A percentile compares a stretch with the other conserved stretches of the same genome.
Evolutionary conservation across 2,797 vertebrate genomes (phyloP).

Genomic region (Silurus aristotelis): DNA sequence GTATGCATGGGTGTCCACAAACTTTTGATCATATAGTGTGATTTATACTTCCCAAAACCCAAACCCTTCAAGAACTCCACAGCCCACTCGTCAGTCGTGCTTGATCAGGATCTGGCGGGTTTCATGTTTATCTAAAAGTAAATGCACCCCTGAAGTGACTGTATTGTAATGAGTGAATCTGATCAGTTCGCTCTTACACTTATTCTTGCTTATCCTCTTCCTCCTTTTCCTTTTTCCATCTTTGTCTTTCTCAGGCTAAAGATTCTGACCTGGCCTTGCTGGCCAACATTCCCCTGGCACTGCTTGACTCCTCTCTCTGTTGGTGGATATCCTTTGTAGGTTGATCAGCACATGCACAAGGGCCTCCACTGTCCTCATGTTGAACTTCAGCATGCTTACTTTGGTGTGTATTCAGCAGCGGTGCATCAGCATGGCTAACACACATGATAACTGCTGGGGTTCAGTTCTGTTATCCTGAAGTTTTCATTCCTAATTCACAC

Average conservation of each 20-base stretch:
- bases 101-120: background rate
- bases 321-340: conserved; percentile 90
- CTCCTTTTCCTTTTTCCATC: conserved; percentile 27
- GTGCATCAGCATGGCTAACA: background rate
- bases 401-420: background rate
- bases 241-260: conserved; percentile 72
- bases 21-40: background rate
- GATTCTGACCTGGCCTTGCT: conserved; percentile 86
- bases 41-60: background rate
- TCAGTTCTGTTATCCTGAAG: background rate
- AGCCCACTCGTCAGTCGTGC: background rate
- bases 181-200: conserved; percentile 12
- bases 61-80: background rate
- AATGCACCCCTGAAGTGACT: background rate
- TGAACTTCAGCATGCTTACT: conserved; percentile 33
- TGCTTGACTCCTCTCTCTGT: conserved; percentile 88
- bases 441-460: too few species aligned
- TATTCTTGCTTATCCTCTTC: conserved; percentile 23
- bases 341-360: conserved; percentile 55
- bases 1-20: background rate
- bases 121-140: background rate
- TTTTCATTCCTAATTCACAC: background rate
- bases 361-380: conserved; percentile 42
- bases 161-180: background rate
- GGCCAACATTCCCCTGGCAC: conserved; percentile 87